Conservation (phyloP, 2,113 vertebrate species). For the Saccopteryx leptura region DNA sequence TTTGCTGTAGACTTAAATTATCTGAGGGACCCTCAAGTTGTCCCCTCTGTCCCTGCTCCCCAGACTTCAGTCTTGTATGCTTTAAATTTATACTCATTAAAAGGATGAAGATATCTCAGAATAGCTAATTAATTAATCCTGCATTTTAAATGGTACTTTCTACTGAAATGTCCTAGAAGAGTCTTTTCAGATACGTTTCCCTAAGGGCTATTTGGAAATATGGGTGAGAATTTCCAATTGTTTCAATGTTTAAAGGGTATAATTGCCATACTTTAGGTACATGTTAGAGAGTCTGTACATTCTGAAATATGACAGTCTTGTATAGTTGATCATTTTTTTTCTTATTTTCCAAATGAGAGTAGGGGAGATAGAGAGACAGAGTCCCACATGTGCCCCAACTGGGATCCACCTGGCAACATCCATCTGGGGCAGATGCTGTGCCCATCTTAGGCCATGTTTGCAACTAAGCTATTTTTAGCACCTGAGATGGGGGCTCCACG, state of each 20-base stretch:
- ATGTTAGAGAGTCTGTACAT: neutral
- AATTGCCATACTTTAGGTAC: neutral
- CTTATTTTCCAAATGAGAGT: too few relatives aligned
- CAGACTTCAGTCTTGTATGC: neutral
- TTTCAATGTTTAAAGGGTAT: neutral
- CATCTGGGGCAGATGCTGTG: too few relatives aligned
- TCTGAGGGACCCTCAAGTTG: neutral
- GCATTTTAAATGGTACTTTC: neutral
- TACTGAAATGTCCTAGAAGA: neutral
- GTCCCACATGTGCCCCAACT: too few relatives aligned
- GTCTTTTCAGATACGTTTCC: neutral
- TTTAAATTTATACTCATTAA: constrained; percentile 32
- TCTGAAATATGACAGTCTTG: neutral
- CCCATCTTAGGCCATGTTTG: too few relatives aligned
- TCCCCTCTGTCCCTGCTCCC: neutral
- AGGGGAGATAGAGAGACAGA: too few relatives aligned
- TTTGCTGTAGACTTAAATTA: neutral
- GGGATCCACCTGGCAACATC: too few relatives aligned
- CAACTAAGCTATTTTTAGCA: too few relatives aligned
- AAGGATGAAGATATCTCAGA: neutral
- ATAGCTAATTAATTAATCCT: constrained; percentile 4
- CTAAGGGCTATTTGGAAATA: neutral
- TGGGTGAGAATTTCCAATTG: neutral
- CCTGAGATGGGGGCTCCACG: too few relatives aligned
- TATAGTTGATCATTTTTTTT: neutral